Evolutionary conservation across 2,888 invertebrate species (phyloP).

Genomic region (Drosophila colorata): DNA sequence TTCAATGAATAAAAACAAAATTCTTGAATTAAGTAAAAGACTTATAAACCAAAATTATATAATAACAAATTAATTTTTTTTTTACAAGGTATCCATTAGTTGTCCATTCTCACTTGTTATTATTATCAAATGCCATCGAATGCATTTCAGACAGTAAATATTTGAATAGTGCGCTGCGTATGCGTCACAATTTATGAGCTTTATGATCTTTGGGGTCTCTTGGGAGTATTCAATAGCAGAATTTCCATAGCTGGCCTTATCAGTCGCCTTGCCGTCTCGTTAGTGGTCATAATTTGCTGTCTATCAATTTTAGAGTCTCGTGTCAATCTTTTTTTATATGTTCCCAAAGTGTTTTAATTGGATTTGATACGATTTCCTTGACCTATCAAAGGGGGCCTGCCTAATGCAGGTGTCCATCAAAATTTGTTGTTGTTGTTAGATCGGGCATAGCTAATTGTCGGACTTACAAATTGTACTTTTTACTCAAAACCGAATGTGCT

Average conservation of each 20-base stretch:
- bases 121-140: conserved; percentile 20
- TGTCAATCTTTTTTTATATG: conserved; percentile 32
- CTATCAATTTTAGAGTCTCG: conserved; percentile 25
- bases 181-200: conserved; percentile 17
- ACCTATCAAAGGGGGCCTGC: conserved; percentile 12
- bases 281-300: conserved; percentile 36
- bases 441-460: conserved; percentile 15
- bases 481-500: conserved; percentile 13
- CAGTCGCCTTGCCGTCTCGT: conserved; percentile 19
- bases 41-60: too few species aligned
- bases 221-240: not conserved
- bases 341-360: conserved; percentile 23
- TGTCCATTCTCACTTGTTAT: not conserved
- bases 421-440: not conserved
- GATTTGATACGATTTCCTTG: conserved; percentile 32
- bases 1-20: too few species aligned
- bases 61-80: too few species aligned
- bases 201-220: conserved; percentile 10
- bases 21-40: too few species aligned
- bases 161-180: conserved; percentile 13
- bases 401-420: conserved; percentile 35
- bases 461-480: conserved; percentile 6
- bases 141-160: conserved; percentile 37
- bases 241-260: conserved; percentile 20
- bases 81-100: not conserved